Evolutionary conservation across 2,888 invertebrate genomes (phyloP), one percentile per base, ranked within the genome.

Genomic region (Minunthozetes semirufus): DNA sequence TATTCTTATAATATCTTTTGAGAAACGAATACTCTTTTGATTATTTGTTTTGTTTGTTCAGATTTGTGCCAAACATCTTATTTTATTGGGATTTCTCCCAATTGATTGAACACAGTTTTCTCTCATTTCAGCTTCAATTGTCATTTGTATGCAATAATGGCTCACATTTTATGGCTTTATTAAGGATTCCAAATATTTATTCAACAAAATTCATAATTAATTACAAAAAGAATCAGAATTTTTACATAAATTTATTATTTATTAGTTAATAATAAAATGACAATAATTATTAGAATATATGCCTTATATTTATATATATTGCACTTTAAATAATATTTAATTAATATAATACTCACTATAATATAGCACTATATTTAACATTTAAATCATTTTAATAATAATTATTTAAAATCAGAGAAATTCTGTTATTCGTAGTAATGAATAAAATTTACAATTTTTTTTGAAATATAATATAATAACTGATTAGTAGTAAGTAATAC

Each of bases 1-100:
- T n/a, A 50, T n/a, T 50, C 50, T 50, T n/a, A 50, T n/a, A n/a
- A 50, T n/a, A 50, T 19, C n/a, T 50, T 50, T 50, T n/a, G 19
- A 50, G 50, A 50, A 19, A 59, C 19, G 27, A 22, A 22, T 59
- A 59, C 59, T 42, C 42, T 59, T 59, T 59, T 59, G 59, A 59
- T 59, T 59, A 59, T 59, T 59, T 59, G 59, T 59, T 59, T 59
- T 59, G 27, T 59, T 59, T 59, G 22, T 15, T 59, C 3, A 19
- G 2, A 59, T 59, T 59, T 59, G n/a, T n/a, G 25, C 17, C 59
- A 59, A 59, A 59, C 59, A 59, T 27, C 59, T 59, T 15, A 59
- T 27, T 59, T 59, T 59, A 59, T 59, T 59, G 19, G 27, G 17
- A 19, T 59, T 27, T 19, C 4, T 59, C 5, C 25, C 25, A 59